phyloP scores from a whole-genome alignment of 2,888 invertebrate species.

The Pyrrhosoma nymphula region DNA sequence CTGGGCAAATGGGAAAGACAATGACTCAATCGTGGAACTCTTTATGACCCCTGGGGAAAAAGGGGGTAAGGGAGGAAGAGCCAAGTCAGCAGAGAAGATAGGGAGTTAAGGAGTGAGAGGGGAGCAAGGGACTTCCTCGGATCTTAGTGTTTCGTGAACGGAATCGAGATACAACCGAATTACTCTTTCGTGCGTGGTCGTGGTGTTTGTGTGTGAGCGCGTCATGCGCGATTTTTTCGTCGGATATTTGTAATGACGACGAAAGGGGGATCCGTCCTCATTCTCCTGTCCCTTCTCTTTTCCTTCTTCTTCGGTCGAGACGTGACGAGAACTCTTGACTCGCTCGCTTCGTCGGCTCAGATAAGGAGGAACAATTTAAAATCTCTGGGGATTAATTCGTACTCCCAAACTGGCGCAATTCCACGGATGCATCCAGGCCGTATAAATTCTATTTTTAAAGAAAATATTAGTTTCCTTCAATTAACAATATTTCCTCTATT shows the following conservation, averaged over 20 bases:
- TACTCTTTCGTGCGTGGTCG: neutral
- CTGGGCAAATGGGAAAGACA: conserved; percentile 43
- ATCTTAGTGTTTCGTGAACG: neutral
- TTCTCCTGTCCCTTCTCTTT: neutral
- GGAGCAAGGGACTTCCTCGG: neutral
- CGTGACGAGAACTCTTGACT: conserved; percentile 7
- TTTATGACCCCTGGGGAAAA: conserved; percentile 20
- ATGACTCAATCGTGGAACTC: conserved; percentile 46
- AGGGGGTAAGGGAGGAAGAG: neutral
- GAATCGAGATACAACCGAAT: neutral
- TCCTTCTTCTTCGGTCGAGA: neutral
- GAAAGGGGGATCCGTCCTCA: neutral
- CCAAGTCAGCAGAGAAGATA: neutral
- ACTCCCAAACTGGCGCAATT: neutral
- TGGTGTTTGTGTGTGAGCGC: neutral
- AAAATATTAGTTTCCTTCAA: too few relatives aligned
- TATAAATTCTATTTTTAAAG: too few relatives aligned
- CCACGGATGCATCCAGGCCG: neutral
- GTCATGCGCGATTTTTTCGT: neutral
- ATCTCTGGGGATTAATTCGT: neutral
- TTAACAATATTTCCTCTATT: too few relatives aligned
- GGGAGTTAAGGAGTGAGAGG: neutral
- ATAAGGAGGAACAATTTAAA: neutral
- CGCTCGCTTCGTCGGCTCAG: neutral
- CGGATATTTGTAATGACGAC: neutral